A percentile compares a stretch with the other conserved stretches of the same genome.
These are phyloP conservation scores for Calcarius lapponicus DNA, from an alignment of 2,797 vertebrate species.

Conservation along the genomic window DNA sequence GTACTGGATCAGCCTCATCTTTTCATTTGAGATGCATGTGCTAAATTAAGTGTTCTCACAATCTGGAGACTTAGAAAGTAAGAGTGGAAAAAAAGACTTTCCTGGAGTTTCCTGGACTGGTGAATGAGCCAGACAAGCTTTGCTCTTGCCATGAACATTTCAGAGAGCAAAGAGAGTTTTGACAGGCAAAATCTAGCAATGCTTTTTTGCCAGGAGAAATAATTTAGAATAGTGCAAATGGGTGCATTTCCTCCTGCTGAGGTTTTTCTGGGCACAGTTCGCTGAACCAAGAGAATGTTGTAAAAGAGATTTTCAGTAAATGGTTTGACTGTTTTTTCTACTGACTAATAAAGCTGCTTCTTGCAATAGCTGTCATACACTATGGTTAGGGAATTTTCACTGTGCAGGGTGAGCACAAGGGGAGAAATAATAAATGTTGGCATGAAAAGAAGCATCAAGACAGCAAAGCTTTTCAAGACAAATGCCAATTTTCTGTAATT, in stretches of 20 bases:
- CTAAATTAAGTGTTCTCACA: background rate
- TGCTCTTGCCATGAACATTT: background rate
- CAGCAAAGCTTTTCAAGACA: background rate
- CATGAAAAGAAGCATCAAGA: background rate
- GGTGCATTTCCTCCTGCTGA: constrained; percentile 4
- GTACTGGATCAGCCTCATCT: background rate
- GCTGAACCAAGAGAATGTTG: background rate
- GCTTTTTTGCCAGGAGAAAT: constrained; percentile 34
- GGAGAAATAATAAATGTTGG: background rate
- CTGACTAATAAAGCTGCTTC: background rate
- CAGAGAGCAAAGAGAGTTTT: background rate
- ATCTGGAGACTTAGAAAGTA: background rate
- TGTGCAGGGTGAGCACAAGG: background rate
- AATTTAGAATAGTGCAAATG: background rate
- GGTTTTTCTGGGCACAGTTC: constrained; percentile 18
- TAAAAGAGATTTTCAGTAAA: constrained; percentile 5
- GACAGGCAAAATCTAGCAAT: background rate
- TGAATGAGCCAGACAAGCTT: background rate
- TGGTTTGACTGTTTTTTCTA: background rate
- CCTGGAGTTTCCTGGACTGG: background rate
- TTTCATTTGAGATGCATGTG: background rate
- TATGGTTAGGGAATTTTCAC: background rate
- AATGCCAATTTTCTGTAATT: background rate
- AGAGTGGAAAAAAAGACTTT: background rate
- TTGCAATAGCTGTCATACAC: background rate